A percentile compares a stretch with the other conserved stretches of the same genome.
phyloP scores from a whole-genome alignment of 2,888 invertebrate species.

The Onchidella celtica region DNA sequence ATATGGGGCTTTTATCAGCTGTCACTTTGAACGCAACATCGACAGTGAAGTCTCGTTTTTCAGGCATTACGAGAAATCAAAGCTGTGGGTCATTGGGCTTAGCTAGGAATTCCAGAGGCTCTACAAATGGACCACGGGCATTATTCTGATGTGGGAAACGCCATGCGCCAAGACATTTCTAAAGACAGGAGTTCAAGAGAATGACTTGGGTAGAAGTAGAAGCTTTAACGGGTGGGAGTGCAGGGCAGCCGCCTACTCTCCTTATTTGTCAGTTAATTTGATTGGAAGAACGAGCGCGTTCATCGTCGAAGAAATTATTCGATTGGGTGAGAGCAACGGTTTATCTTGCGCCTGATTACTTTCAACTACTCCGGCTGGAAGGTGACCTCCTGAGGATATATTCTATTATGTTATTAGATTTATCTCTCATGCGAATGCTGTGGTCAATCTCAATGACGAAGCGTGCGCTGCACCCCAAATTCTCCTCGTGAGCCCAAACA shows the following conservation, averaged over 20 bases:
- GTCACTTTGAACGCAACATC: no score
- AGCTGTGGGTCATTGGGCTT: no score
- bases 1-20: no score
- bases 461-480: not conserved
- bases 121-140: no score
- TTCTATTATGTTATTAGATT: conserved; percentile 25
- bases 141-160: no score
- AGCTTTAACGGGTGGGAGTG: not conserved
- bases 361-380: not conserved
- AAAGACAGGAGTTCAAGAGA: no score
- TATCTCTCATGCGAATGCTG: not conserved
- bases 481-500: not conserved
- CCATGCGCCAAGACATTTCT: no score
- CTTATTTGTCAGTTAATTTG: conserved; percentile 15
- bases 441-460: not conserved
- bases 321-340: conserved; percentile 19
- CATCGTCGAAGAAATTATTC: conserved; percentile 15
- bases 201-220: no score
- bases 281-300: conserved; percentile 5
- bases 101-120: no score
- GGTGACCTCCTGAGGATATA: not conserved
- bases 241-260: not conserved
- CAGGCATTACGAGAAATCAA: no score
- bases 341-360: conserved; percentile 21
- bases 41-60: no score